Evolutionary conservation across 1,140 invertebrate genomes (phyloP).

Genomic region (Dreissena polymorpha): DNA sequence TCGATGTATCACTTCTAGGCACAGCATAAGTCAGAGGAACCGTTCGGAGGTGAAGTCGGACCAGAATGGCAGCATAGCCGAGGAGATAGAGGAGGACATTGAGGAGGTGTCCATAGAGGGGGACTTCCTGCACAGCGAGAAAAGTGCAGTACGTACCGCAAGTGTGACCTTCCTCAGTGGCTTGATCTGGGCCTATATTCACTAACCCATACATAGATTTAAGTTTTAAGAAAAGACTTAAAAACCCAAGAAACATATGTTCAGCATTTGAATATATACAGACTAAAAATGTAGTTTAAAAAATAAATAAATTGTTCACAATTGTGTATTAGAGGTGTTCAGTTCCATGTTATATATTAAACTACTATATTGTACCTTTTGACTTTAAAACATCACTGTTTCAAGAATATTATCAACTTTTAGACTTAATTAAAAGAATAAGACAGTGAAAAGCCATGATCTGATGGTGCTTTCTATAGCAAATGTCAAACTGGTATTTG

Average conservation of each 20-base stretch:
- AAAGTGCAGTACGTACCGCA: constrained; percentile 67
- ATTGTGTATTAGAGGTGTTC: too few species aligned
- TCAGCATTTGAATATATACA: not conserved
- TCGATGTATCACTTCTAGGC: constrained; percentile 22
- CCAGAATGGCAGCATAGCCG: constrained; percentile 69
- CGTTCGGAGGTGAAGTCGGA: constrained; percentile 47
- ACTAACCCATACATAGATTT: not conserved
- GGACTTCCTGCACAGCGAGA: constrained; percentile 69
- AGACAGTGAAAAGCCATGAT: too few species aligned
- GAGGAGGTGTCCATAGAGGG: constrained; percentile 68
- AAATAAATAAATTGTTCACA: too few species aligned
- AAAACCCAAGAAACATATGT: not conserved
- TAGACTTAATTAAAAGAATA: too few species aligned
- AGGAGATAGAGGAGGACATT: constrained; percentile 70
- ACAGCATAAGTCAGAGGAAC: constrained; percentile 62
- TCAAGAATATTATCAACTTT: too few species aligned
- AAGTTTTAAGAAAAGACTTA: not conserved
- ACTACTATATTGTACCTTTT: too few species aligned
- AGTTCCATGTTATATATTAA: too few species aligned
- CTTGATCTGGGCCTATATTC: not conserved
- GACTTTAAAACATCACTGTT: too few species aligned
- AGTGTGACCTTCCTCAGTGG: not conserved
- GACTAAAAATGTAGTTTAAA: not conserved
- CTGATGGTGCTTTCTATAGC: too few species aligned
- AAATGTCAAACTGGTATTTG: too few species aligned